Conservation (phyloP, 2,797 vertebrate genomes). For the Amniataba percoides region DNA sequence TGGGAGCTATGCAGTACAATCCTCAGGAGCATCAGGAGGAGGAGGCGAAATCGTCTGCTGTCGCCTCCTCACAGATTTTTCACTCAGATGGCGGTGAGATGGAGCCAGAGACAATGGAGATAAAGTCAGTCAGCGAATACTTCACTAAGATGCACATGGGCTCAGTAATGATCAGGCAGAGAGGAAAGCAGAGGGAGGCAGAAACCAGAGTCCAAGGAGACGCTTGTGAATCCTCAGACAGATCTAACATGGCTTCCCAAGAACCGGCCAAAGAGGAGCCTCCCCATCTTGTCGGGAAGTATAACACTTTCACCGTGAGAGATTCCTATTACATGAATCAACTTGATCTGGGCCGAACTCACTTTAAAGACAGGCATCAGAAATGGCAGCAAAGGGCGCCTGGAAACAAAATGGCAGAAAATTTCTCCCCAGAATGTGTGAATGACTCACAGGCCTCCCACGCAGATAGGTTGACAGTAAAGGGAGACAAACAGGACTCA, state of each 20-base stretch:
- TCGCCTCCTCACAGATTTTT: conserved; percentile 94
- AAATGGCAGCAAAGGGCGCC: conserved; percentile 88
- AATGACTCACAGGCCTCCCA: conserved; percentile 87
- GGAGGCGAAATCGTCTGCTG: conserved; percentile 89
- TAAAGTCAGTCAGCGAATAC: conserved; percentile 97
- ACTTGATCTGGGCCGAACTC: conserved; percentile 94
- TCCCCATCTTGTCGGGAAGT: conserved; percentile 87
- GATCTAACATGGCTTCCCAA: conserved; percentile 81
- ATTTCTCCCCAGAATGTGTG: conserved; percentile 83
- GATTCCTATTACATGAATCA: conserved; percentile 91
- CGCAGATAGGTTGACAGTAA: conserved; percentile 85
- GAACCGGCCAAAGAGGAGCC: conserved; percentile 86
- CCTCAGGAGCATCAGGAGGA: conserved; percentile 79
- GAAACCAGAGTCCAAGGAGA: conserved; percentile 84
- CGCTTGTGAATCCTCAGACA: conserved; percentile 83
- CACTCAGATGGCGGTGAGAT: conserved; percentile 96
- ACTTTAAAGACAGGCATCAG: conserved; percentile 92
- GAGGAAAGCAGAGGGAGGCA: conserved; percentile 87
- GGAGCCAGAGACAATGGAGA: conserved; percentile 99
- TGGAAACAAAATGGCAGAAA: conserved; percentile 88
- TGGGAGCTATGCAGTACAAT: conserved; percentile 75
- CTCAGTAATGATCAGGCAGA: conserved; percentile 90
- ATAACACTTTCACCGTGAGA: conserved; percentile 90
- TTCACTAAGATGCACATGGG: conserved; percentile 96
- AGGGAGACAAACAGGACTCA: conserved; percentile 84